These are phyloP conservation scores for Caenorhabditis sulstoni DNA, from an alignment of 2,888 invertebrate species.

Conservation along the genomic window DNA sequence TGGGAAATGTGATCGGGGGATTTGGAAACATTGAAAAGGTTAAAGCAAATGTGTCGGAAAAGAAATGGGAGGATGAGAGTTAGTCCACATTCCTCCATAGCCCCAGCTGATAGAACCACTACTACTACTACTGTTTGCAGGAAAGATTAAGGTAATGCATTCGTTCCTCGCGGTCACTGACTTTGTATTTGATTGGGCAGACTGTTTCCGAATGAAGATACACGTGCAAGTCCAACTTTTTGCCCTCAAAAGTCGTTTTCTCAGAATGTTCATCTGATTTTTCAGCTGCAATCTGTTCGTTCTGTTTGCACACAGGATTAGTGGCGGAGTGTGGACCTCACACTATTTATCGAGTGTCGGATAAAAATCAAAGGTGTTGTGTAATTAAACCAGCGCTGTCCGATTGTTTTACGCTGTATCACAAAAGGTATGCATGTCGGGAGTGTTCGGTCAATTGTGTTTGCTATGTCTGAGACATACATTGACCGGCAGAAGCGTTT, in stretches of 20 bases:
- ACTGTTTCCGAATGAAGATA: background rate
- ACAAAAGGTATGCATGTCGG: constrained; percentile 5
- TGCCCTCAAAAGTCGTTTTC: too few relatives aligned
- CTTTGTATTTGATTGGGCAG: background rate
- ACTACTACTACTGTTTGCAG: too few relatives aligned
- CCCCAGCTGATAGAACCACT: too few relatives aligned
- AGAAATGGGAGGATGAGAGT: too few relatives aligned
- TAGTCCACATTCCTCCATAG: too few relatives aligned
- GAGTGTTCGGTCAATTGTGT: constrained; percentile 34
- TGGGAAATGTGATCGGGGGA: background rate
- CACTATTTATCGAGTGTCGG: constrained; percentile 49
- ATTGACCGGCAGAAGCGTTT: background rate
- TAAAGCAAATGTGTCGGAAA: too few relatives aligned
- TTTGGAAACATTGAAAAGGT: background rate
- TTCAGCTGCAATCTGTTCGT: too few relatives aligned
- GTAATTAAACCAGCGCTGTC: constrained; percentile 30
- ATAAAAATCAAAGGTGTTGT: constrained; percentile 52
- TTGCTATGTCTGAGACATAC: constrained; percentile 2
- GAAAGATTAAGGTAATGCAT: constrained; percentile 15
- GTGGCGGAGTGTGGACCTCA: background rate
- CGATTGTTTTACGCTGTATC: constrained; percentile 7
- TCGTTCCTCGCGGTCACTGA: too few relatives aligned
- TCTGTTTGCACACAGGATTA: constrained; percentile 19
- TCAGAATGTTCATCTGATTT: too few relatives aligned
- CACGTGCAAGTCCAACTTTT: too few relatives aligned